Conservation (phyloP, 2,888 invertebrate genomes). For the Drosophila colorata region DNA sequence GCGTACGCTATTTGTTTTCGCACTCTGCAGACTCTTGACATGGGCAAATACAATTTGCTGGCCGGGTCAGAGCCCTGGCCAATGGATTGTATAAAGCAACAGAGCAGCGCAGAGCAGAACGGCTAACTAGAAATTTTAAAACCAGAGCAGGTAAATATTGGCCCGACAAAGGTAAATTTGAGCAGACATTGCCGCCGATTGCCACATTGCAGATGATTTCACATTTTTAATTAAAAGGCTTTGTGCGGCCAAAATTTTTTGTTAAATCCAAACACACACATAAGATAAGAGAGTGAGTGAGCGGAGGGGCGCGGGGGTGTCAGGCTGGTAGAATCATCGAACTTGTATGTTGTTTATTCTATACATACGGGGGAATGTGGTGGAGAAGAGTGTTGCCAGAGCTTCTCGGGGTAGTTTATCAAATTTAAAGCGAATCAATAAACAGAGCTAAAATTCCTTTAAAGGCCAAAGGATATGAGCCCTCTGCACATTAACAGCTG, state of each 20-base stretch:
- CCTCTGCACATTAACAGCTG: constrained; percentile 44
- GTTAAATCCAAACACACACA: constrained; percentile 39
- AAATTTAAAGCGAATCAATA: constrained; percentile 42
- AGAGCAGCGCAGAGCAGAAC: neutral
- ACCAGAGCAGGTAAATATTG: constrained; percentile 74
- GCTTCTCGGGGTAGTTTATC: constrained; percentile 8
- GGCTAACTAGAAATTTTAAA: constrained; percentile 65
- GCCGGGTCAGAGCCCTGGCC: constrained; percentile 33
- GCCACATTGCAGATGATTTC: constrained; percentile 37
- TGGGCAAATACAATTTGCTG: constrained; percentile 62
- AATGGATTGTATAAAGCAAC: constrained; percentile 10
- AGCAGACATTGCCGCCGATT: constrained; percentile 28
- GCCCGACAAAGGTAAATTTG: constrained; percentile 37
- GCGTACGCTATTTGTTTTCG: constrained; percentile 64
- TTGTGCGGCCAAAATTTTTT: constrained; percentile 32
- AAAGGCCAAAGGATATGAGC: constrained; percentile 8
- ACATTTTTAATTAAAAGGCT: constrained; percentile 71
- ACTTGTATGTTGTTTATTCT: constrained; percentile 5
- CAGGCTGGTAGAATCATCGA: neutral
- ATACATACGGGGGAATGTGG: neutral
- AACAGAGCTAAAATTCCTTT: constrained; percentile 23
- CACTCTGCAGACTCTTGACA: constrained; percentile 58
- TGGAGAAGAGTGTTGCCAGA: too few species aligned
- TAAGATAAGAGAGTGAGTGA: neutral
- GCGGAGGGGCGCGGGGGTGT: neutral